phyloP scores from a whole-genome alignment of 2,113 vertebrate genomes.

The Equus przewalskii region DNA sequence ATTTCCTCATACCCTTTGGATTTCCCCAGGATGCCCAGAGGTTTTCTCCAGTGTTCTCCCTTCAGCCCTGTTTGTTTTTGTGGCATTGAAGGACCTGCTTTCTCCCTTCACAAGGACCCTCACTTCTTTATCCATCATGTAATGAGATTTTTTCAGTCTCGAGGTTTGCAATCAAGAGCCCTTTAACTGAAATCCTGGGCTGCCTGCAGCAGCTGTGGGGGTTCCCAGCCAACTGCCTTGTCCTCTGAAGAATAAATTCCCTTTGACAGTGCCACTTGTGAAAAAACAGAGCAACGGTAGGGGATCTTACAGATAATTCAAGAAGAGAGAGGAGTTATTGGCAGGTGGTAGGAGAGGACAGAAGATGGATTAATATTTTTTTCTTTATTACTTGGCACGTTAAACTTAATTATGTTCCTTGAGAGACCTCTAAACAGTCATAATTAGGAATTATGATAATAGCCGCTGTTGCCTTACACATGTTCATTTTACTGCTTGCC shows the following conservation, averaged over 20 bases:
- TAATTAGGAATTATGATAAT: constrained; percentile 88
- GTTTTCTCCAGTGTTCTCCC: not conserved
- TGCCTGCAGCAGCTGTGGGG: constrained; percentile 55
- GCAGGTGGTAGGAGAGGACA: not conserved
- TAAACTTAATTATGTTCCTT: constrained; percentile 87
- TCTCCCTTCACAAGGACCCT: constrained; percentile 38
- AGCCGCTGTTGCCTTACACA: constrained; percentile 72
- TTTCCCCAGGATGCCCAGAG: not conserved
- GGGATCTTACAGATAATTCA: constrained; percentile 69
- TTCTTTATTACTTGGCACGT: constrained; percentile 83
- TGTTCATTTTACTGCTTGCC: constrained; percentile 74
- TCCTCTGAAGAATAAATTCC: constrained; percentile 63
- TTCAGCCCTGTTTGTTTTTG: not conserved
- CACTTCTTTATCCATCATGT: not conserved
- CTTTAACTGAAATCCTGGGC: constrained; percentile 20
- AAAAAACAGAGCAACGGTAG: constrained; percentile 51
- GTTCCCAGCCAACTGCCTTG: constrained; percentile 22
- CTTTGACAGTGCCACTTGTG: constrained; percentile 63
- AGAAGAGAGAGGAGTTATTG: constrained; percentile 42
- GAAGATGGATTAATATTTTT: constrained; percentile 81
- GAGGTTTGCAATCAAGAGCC: constrained; percentile 56
- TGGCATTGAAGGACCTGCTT: not conserved
- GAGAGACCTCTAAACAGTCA: constrained; percentile 83
- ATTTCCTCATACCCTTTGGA: not conserved
- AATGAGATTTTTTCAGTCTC: not conserved